These are phyloP conservation scores for Geophilus truncorum DNA, from an alignment of 2,888 invertebrate genomes.

Conservation along the genomic window DNA sequence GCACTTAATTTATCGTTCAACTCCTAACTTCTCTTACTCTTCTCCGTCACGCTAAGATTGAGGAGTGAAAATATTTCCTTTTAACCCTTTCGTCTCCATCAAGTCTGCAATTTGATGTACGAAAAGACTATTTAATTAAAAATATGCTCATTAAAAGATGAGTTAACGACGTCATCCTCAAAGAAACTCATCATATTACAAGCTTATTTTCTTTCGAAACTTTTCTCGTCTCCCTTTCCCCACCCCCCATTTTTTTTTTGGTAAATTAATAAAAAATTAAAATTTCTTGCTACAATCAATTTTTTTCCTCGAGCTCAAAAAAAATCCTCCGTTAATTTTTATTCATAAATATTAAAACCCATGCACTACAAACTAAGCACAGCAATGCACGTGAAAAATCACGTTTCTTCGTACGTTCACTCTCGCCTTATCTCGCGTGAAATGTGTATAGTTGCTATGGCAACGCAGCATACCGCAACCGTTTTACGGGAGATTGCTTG, in stretches of 20 bases:
- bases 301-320: not conserved
- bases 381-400: too few relatives aligned
- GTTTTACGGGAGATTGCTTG: not conserved
- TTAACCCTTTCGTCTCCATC: conserved; percentile 7
- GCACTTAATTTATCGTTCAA: conserved; percentile 24
- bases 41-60: not conserved
- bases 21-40: not conserved
- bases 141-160: not conserved
- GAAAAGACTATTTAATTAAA: not conserved
- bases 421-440: not conserved
- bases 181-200: not conserved
- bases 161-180: not conserved
- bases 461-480: not conserved
- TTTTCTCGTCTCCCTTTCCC: too few relatives aligned
- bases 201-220: not conserved
- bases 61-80: conserved; percentile 3
- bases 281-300: not conserved
- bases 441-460: not conserved
- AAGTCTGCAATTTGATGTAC: not conserved
- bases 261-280: not conserved
- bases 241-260: too few relatives aligned
- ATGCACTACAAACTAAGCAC: too few relatives aligned
- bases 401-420: not conserved
- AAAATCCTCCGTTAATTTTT: not conserved
- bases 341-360: too few relatives aligned